These are phyloP conservation scores for Ptychodera flava DNA, from an alignment of 35 echinoderm and acorn worm genomes.

Conservation along the genomic window DNA sequence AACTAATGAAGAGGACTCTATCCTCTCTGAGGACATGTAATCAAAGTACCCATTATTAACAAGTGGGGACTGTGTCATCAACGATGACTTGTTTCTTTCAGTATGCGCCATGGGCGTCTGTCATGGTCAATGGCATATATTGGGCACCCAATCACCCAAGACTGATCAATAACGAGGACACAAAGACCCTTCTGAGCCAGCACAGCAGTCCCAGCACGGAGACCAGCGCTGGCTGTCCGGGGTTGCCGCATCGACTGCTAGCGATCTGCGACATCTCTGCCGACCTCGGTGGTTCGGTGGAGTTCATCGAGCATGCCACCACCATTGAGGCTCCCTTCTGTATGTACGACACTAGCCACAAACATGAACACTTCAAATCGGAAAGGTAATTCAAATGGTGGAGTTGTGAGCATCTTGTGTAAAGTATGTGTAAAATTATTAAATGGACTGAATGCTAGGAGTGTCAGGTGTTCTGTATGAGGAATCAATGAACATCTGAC, in stretches of 20 bases:
- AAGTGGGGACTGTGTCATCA: too few species aligned
- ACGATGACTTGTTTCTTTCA: too few species aligned
- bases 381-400: constrained; percentile 33
- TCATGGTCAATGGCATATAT: constrained; percentile 95
- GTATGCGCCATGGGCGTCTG: constrained; percentile 94
- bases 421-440: too few species aligned
- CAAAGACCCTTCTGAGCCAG: constrained; percentile 59
- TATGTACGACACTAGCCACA: constrained; percentile 68
- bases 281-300: constrained; percentile 90
- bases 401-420: too few species aligned
- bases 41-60: too few species aligned
- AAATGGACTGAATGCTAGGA: too few species aligned
- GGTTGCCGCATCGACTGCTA: constrained; percentile 80
- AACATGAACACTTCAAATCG: constrained; percentile 91
- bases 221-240: constrained; percentile 57
- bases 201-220: constrained; percentile 48
- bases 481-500: too few species aligned
- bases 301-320: constrained; percentile 84
- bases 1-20: too few species aligned
- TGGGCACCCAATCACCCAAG: constrained; percentile 89
- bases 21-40: too few species aligned
- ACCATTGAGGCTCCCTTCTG: constrained; percentile 84
- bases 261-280: constrained; percentile 98
- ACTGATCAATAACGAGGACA: constrained; percentile 91
- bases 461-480: too few species aligned